These are phyloP conservation scores for Pseudochirops corinnae DNA, from an alignment of 2,797 vertebrate genomes.

Conservation along the genomic window DNA sequence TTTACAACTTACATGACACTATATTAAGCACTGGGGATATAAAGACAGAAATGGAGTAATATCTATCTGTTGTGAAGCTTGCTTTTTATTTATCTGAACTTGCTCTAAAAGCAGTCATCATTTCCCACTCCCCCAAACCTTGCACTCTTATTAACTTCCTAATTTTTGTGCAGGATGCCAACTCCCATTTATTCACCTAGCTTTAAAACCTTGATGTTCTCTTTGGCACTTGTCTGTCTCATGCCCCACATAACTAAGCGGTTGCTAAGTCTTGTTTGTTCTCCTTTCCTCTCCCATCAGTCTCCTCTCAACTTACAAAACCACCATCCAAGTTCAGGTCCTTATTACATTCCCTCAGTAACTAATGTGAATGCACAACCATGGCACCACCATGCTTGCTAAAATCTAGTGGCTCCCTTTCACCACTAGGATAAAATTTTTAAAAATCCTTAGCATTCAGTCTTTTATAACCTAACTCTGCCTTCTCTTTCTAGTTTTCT, in stretches of 20 bases:
- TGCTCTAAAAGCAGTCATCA: not conserved
- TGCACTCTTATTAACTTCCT: not conserved
- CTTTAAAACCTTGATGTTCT: not conserved
- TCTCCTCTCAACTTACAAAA: not conserved
- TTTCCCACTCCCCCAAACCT: not conserved
- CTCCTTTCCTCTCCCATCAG: not conserved
- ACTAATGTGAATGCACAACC: not conserved
- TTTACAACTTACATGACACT: not conserved
- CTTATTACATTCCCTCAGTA: not conserved
- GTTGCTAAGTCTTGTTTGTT: not conserved
- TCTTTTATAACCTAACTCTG: not conserved
- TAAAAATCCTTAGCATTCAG: too few relatives aligned
- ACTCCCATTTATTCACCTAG: not conserved
- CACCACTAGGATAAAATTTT: not conserved
- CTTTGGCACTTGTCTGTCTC: not conserved
- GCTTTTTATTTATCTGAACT: not conserved
- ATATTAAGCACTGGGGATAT: not conserved
- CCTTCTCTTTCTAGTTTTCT: not conserved
- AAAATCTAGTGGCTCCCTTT: not conserved
- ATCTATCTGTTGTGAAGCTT: not conserved
- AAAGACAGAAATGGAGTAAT: not conserved
- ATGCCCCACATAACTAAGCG: not conserved
- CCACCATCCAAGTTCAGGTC: not conserved
- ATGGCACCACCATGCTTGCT: not conserved
- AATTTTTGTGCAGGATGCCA: not conserved